Evolutionary conservation across 2,888 invertebrate species (phyloP), one percentile per base, ranked within the genome.

Genomic region (Hypsopygia costalis): DNA sequence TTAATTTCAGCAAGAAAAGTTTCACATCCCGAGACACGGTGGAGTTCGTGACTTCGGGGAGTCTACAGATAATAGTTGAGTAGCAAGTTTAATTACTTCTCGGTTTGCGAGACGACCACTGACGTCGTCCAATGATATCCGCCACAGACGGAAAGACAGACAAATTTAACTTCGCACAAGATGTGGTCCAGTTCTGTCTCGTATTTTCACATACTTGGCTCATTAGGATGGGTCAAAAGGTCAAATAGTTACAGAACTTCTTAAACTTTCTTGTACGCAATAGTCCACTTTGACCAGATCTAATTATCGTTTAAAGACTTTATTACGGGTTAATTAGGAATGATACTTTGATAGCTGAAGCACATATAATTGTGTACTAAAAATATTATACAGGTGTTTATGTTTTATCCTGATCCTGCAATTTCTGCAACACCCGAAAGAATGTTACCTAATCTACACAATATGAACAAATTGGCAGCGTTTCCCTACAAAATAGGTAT

Each of bases 71-170:
- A 82, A 81, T 81, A 81, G 82, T 81, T 76, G 68, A 76, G 73
- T 78, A 76, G 74, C 74, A 69, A 85, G 76, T 85, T 86, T 85
- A 85, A 85, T 85, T 85, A 81, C 81, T 85, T 83, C 65, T 68
- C 66, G 71, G 70, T 70, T 70, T 66, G 62, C 67, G 58, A 48
- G 57, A 57, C 54, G 54, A 59, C 59, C 62, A 61, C 62, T 59
- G 55, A 55, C 36, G 46, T 36, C 39, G 40, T 25, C 43, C 45
- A 50, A 41, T 51, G 60, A 52, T 51, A 47, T 4, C 16, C 16
- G 16, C 49, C 39, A 40, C 43, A 35, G 43, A 44, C 37, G 32
- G 43, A 37, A 42, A 46, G 49, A 37, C 48, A 47, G 36, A 32
- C 45, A 10, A 37, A 33, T 35, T 38, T 11, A 34, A 20, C 34